phyloP scores from a whole-genome alignment of 2,888 invertebrate genomes.

The Eurytoma californica region DNA sequence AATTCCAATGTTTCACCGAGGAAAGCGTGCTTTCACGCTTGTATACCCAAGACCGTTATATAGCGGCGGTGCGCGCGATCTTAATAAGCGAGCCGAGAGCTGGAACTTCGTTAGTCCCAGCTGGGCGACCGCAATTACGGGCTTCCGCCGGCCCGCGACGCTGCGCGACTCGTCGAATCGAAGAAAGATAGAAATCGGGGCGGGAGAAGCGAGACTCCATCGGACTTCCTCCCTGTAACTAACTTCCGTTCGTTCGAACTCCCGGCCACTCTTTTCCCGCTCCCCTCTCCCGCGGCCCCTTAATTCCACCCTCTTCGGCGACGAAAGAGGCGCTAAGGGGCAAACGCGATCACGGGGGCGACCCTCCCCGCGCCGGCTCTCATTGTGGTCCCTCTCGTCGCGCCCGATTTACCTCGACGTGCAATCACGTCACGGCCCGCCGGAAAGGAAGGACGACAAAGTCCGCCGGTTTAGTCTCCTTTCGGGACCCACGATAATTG shows the following conservation, averaged over 20 bases:
- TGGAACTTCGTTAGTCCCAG: neutral
- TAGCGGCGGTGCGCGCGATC: too few species aligned
- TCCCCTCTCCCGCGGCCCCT: neutral
- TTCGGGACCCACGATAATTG: too few species aligned
- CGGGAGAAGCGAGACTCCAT: neutral
- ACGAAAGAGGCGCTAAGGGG: neutral
- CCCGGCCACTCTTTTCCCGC: constrained; percentile 1
- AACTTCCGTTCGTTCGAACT: constrained; percentile 60
- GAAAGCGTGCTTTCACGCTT: too few species aligned
- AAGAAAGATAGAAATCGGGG: constrained; percentile 13
- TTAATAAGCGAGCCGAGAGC: too few species aligned
- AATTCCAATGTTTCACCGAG: too few species aligned
- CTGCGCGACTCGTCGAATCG: neutral
- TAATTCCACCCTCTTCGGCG: constrained; percentile 17
- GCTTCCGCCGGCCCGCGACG: constrained; percentile 50
- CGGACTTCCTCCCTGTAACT: constrained; percentile 62
- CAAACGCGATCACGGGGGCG: neutral
- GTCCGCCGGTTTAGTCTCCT: too few species aligned
- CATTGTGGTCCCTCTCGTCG: too few species aligned
- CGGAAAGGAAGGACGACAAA: too few species aligned
- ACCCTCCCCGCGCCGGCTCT: too few species aligned
- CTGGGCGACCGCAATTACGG: constrained; percentile 61
- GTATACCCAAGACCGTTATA: too few species aligned
- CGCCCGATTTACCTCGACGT: too few species aligned
- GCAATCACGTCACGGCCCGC: too few species aligned